Percentiles rank a stretch among this genome's conserved stretches.
These are phyloP conservation scores for Pollenia amentaria DNA, from an alignment of 2,888 invertebrate species.

Conservation along the genomic window DNA sequence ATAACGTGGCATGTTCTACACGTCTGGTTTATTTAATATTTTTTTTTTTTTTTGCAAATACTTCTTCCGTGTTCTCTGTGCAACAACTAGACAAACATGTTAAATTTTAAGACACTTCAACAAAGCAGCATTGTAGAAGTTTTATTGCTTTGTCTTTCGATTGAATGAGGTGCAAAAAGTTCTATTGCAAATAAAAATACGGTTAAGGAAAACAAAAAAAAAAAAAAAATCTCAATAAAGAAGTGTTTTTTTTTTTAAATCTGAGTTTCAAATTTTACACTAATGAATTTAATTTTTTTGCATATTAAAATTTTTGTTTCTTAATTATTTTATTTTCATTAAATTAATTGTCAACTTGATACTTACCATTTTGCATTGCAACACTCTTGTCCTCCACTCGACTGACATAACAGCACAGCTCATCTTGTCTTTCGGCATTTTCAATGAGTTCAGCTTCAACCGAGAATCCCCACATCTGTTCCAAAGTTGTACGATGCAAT, in stretches of 20 bases:
- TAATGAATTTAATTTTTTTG: not conserved
- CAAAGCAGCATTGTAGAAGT: slow-evolving; percentile 2
- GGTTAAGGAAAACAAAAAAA: too few relatives aligned
- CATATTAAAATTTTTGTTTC: not conserved
- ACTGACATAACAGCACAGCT: slow-evolving; percentile 98
- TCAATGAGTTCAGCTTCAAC: slow-evolving; percentile 98
- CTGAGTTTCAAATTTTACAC: not conserved
- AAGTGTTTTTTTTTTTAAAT: not conserved
- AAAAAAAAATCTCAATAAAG: not conserved
- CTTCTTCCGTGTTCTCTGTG: slow-evolving; percentile 4
- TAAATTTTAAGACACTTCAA: slow-evolving; percentile 21
- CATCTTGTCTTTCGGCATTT: slow-evolving; percentile 97
- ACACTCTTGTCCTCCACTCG: slow-evolving; percentile 97
- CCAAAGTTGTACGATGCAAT: slow-evolving; percentile 93
- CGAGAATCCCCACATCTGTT: slow-evolving; percentile 99
- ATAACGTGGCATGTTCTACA: slow-evolving; percentile 23
- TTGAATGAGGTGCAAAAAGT: not conserved
- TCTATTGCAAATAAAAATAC: too few relatives aligned
- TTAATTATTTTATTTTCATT: not conserved
- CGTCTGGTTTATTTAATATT: not conserved
- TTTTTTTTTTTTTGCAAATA: too few relatives aligned
- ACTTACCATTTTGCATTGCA: slow-evolving; percentile 97
- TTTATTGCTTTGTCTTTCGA: not conserved
- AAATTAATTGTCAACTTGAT: not conserved
- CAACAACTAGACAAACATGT: slow-evolving; percentile 1